Evolutionary conservation across 2,797 vertebrate genomes (phyloP), one percentile per base, ranked within the genome.

Genomic region (Crypturellus tataupa): DNA sequence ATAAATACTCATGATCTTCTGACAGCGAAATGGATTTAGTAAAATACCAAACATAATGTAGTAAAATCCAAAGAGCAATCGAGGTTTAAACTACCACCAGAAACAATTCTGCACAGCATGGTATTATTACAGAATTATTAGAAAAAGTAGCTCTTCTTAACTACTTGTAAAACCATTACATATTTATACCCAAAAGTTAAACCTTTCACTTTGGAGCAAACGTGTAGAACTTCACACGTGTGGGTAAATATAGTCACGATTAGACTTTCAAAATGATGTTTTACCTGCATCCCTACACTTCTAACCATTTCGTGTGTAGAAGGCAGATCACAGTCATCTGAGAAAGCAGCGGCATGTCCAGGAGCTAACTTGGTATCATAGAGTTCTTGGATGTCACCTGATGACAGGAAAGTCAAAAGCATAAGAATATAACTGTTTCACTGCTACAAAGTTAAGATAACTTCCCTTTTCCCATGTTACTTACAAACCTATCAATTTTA

Each of bases 241-340:
- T 19, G 15, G 3, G 42, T 42, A 73, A 90, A 78, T 39, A 60
- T 6, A 44, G 46, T 39, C 4, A 31, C 23, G 39, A 46, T 49
- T 10, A 63, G 51, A 83, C 42, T 78, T 59, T 63, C n/a, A 19
- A 7, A 86, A 68, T 15, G 12, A n/a, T 19, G n/a, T 83, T 97
- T 85, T 96, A 99, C 99, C 98, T 99, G 99, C 98, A 99, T 99
- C 69, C 99, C 99, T 69, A 99, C 97, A 27, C 98, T 99, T 97
- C 98, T 98, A 93, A 99, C 98, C 96, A 98, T 98, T 95, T 99
- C 99, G 44, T 99, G 99, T 4, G 98, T 98, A 35, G 98, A 97
- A n/a, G 99, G 99, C 82, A 99, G 96, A 86, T 99, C 98, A 10
- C 99, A 99, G 95, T 99, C 99, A 10, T 98, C 98, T 37, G 99